Base-by-base conservation (phyloP, 1,140 invertebrate genomes). In the Drosophila kurseongensis region DNA sequence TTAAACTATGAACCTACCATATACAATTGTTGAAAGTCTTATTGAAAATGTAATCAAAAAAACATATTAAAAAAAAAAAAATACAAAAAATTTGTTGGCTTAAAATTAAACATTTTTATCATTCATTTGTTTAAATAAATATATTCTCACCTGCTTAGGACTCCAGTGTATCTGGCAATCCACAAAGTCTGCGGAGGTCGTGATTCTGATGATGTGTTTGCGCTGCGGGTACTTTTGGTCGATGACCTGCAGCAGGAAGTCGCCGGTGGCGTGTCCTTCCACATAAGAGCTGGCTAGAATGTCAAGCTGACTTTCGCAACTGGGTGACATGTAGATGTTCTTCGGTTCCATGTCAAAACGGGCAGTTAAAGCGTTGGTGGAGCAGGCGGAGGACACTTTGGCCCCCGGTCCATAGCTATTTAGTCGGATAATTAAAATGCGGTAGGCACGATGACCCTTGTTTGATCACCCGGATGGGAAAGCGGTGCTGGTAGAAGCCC, bases 331-430 rank as follows among this genome's bases (percentile, higher is more conserved):
- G 1, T 59, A 57, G 4, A 91, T 4, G 1, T 59, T 44, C 32
- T 90, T 91, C 4, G 90, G 90, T 6, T 47, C 16, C 16, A 91
- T 75, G 14, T 81, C 84, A 1, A 91, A 71, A 4, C 79, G 83
- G 0, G 85, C 67, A 1, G 66, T 80, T 6, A 88, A 16, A 0
- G 60, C 58, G 14, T 72, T 69, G 3, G 54, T 60, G 1, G 48
- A 9, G 42, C 90, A 91, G 0, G 52, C 9, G 5, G 35, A 27
- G 4, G 12, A 1, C 4, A 6, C 9, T 2, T n/a, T 7, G n/a
- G 27, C 38, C 48, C 48, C 38, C 1, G 66, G 40, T 2, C 44
- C 69, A 12, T 65, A 59, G 36, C 52, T 57, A 12, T 68, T 89
- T 0, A 89, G n/a, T 0, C 84, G 80, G 0, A 68, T 74, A 6